phyloP scores from a whole-genome alignment of 2,113 vertebrate genomes.

The Miniopterus natalensis region DNA sequence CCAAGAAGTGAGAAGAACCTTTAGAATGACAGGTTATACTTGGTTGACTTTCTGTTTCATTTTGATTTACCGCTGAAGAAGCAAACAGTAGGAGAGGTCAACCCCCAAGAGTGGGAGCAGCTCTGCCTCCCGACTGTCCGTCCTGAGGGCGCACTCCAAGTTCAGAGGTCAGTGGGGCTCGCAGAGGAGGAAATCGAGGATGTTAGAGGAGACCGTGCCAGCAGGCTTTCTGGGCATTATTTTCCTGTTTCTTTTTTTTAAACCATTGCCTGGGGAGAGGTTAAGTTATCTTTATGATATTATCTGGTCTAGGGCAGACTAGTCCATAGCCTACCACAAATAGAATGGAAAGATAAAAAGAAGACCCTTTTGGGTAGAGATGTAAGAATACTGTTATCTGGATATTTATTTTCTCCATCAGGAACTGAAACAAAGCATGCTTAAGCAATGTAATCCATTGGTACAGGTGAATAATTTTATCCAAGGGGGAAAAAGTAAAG shows the following conservation, averaged over 20 bases:
- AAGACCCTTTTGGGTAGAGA: background rate
- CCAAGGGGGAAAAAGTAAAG: background rate
- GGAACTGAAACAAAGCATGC: conserved; percentile 6
- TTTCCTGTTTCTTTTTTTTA: background rate
- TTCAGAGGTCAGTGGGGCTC: background rate
- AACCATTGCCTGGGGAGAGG: background rate
- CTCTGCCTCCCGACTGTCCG: background rate
- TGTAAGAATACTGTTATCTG: background rate
- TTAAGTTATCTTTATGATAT: conserved; percentile 3
- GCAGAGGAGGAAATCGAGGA: background rate
- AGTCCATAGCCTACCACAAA: background rate
- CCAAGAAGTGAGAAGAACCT: background rate
- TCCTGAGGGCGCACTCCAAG: background rate
- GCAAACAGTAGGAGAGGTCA: background rate
- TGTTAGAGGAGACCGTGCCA: background rate
- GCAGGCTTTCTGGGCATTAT: background rate
- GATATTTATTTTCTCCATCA: background rate
- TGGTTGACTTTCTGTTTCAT: background rate
- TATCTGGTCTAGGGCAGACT: background rate
- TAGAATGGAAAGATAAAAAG: background rate
- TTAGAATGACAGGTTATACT: background rate
- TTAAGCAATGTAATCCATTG: background rate
- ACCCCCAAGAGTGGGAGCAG: background rate
- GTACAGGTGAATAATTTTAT: background rate
- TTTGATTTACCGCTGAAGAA: background rate